A percentile compares a stretch with the other conserved stretches of the same genome.
These are phyloP conservation scores for Entelurus aequoreus DNA, from an alignment of 2,113 vertebrate genomes.

Conservation along the genomic window DNA sequence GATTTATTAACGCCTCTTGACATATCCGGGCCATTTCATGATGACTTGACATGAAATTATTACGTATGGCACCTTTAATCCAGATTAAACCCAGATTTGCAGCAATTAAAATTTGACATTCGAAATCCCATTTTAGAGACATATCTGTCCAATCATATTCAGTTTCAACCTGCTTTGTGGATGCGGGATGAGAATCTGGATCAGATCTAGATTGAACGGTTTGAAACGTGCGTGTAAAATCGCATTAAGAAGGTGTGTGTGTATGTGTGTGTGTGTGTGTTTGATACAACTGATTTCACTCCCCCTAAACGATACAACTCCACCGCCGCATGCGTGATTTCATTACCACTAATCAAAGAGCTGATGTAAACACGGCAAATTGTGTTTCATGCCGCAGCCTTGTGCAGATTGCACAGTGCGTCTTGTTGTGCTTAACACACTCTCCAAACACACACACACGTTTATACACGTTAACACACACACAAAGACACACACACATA, in stretches of 20 bases:
- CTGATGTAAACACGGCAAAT: conserved; percentile 4
- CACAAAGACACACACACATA: neutral
- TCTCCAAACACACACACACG: conserved; percentile 6
- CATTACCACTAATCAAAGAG: conserved; percentile 12
- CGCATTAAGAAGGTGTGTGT: neutral
- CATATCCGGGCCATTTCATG: no score
- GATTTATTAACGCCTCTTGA: no score
- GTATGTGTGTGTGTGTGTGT: no score
- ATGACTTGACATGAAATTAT: no score
- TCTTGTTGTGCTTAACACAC: conserved; percentile 1
- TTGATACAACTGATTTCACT: conserved; percentile 13
- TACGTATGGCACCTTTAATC: no score
- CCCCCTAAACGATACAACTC: neutral
- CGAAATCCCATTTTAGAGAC: no score
- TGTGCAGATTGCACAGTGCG: neutral
- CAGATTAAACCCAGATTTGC: no score
- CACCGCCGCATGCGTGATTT: neutral
- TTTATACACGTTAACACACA: neutral
- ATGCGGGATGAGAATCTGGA: neutral
- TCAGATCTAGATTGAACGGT: neutral
- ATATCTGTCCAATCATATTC: no score
- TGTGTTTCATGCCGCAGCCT: conserved; percentile 4
- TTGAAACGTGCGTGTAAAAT: neutral
- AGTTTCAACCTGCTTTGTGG: no score
- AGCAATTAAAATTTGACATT: no score